Evolutionary conservation across 2,113 vertebrate species (phyloP), one percentile per base, ranked within the genome.

Genomic region (Nothoprocta pentlandii): DNA sequence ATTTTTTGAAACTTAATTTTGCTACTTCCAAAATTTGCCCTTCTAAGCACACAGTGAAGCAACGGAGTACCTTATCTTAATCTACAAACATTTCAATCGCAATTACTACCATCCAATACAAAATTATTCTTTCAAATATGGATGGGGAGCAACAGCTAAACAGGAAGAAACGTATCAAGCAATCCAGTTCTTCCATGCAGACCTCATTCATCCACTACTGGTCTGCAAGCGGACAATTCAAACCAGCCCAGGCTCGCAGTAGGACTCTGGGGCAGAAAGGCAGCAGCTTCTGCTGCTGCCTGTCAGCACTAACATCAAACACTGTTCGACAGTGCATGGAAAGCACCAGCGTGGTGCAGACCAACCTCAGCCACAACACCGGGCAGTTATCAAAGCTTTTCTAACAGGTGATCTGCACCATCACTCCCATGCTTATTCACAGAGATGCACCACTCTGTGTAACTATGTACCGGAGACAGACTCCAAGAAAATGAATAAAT

Each of bases 201-300:
- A 79, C 49, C 10, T 44, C 70, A 81, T 32, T 61, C 28, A 68
- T 23, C 53, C 76, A 59, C 49, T 71, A 80, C 83, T 54, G 58
- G 62, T 66, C 51, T 88, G 62, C 42, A 93, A 46, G 54, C 34
- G 67, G 59, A 93, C 58, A 92, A 93, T 88, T 94, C 87, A 96
- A 85, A 80, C 34, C 80, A 46, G 56, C 81, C 82, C 59, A 76
- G 79, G 80, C 71, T 94, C 83, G 80, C 26, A 77, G 80, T 14
- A 59, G 94, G 75, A 71, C 49, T 80, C 39, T 13, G 11, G n/a
- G 91, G 66, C 34, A 46, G 19, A 91, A 83, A 79, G 91, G 85
- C n/a, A 86, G 64, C 39, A 92, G 54, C 71, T 91, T 92, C 78
- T 95, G 34, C 79, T 89, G 68, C 67, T 76, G 63, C 41, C 70